Percentiles rank a stretch among this genome's conserved stretches.
These are phyloP conservation scores for Oncorhynchus gorbuscha DNA, from an alignment of 2,113 vertebrate species.

Conservation along the genomic window DNA sequence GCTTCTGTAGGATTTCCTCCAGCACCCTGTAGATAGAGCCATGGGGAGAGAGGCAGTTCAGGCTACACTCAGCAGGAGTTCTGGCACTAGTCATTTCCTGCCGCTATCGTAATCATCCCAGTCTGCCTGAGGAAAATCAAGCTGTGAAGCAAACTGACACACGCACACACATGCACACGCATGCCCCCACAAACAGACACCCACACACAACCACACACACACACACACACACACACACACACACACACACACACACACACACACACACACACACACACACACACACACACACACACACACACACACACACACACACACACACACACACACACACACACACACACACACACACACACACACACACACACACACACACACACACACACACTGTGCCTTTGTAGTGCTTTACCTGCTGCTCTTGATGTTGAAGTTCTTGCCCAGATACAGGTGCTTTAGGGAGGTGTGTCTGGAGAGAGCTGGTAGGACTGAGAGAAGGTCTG, in stretches of 20 bases:
- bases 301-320: conserved; percentile 23
- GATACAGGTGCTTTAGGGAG: conserved; percentile 80
- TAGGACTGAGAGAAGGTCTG: conserved; percentile 79
- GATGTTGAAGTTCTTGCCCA: conserved; percentile 88
- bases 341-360: conserved; percentile 3
- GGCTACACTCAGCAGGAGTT: conserved; percentile 20
- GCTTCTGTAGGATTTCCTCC: conserved; percentile 84
- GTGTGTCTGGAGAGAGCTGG: conserved; percentile 81
- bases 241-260: conserved; percentile 15
- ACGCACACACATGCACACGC: conserved; percentile 13
- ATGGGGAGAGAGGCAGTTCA: conserved; percentile 23
- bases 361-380: conserved; percentile 7
- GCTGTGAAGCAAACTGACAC: conserved; percentile 14
- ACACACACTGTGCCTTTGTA: neutral
- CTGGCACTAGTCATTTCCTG: conserved; percentile 35
- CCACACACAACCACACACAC: neutral
- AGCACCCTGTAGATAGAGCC: conserved; percentile 70
- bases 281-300: conserved; percentile 7
- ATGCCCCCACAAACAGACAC: conserved; percentile 8
- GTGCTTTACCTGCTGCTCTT: conserved; percentile 82
- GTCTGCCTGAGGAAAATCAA: conserved; percentile 23
- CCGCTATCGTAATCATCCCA: conserved; percentile 21
- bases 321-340: conserved; percentile 11
- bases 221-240: neutral
- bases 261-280: conserved; percentile 3